A percentile compares a stretch with the other conserved stretches of the same genome.
Evolutionary conservation across 2,797 vertebrate species (phyloP).

Genomic region (Buphagus erythrorhynchus): DNA sequence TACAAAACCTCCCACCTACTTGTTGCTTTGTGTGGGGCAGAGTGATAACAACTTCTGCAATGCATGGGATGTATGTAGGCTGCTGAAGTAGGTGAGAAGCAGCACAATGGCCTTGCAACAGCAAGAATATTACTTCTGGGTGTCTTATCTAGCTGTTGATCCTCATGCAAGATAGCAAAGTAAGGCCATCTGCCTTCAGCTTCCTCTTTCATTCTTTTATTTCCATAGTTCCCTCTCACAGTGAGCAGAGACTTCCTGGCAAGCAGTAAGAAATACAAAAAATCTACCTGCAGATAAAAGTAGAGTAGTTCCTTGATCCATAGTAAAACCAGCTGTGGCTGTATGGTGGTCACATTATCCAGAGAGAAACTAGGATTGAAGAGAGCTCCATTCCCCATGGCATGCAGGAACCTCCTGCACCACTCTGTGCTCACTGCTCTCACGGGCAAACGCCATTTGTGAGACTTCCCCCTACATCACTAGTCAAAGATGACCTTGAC

Average conservation of each 20-base stretch:
- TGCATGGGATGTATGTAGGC: neutral
- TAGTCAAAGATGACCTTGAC: neutral
- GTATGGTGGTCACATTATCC: neutral
- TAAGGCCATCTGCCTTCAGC: neutral
- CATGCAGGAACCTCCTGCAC: neutral
- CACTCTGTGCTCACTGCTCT: neutral
- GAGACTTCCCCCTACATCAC: neutral
- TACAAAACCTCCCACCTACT: neutral
- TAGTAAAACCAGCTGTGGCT: neutral
- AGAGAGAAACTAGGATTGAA: neutral
- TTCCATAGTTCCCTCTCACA: neutral
- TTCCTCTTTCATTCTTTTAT: neutral
- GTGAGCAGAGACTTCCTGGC: neutral
- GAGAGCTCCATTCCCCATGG: fast-evolving
- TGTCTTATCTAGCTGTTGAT: neutral
- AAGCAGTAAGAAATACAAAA: neutral
- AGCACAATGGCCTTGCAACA: neutral
- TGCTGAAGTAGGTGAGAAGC: neutral
- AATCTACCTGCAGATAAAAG: neutral
- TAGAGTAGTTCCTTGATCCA: neutral
- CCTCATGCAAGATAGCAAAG: neutral
- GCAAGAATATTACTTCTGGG: neutral
- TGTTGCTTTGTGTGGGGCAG: neutral
- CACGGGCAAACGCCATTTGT: fast-evolving
- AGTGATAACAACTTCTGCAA: neutral